Evolutionary conservation across 2,888 invertebrate genomes (phyloP), one percentile per base, ranked within the genome.

Genomic region (Cheilosia scutellata): DNA sequence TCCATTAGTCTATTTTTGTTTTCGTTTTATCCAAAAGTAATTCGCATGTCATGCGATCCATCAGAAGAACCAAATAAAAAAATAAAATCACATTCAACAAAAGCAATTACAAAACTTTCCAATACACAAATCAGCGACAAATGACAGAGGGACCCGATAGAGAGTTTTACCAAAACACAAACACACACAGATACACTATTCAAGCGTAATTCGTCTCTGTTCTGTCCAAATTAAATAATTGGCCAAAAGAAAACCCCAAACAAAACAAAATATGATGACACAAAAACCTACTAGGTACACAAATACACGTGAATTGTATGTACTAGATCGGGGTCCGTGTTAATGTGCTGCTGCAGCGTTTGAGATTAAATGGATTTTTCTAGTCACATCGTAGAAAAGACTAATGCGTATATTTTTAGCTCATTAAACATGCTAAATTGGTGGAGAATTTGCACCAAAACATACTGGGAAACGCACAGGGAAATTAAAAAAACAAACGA

Each of bases 341-440:
- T 7, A 55, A 33, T 60, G 37, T 63, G 40, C 29, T 33, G 72
- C 62, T 51, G 77, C 68, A 72, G 37, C 37, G 60, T 68, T 78
- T 74, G 57, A 70, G 47, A 74, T 78, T 70, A 78, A 78, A 78
- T 78, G 60, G 72, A 66, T 74, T 63, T 70, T 76, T 63, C 58
- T 68, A 78, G 63, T 68, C 63, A 74, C 78, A 63, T 51, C 63
- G 68, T 63, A 78, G 33, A 72, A 77, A 66, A 83, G 70, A 66
- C 72, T 72, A 66, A 70, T 74, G 74, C 74, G 57, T 78, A 70
- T 83, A 83, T 83, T 83, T 83, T 83, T 83, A 83, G 83, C 68
- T 78, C 83, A 83, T 83, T 83, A 83, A 78, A 72, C 83, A 78
- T 57, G 83, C 78, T 83, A 78, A 74, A 75, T 83, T 83, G 78